phyloP scores from a whole-genome alignment of 2,888 invertebrate species.

The Meganola albula region DNA sequence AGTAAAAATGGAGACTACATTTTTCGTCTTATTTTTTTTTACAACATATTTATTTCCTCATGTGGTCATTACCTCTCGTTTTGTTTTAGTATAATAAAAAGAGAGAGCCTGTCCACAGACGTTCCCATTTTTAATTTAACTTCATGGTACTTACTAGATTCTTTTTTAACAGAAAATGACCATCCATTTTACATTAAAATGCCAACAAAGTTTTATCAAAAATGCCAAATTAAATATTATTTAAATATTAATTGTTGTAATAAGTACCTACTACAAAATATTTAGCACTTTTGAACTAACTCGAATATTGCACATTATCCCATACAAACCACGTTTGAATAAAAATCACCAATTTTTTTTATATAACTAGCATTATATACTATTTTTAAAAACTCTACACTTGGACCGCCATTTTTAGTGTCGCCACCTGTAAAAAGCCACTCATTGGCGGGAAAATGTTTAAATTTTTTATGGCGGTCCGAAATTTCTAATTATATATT shows the following conservation, averaged over 20 bases:
- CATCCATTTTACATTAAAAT: too few relatives aligned
- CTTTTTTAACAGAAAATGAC: too few relatives aligned
- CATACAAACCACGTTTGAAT: conserved; percentile 13
- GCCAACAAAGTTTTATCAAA: not conserved
- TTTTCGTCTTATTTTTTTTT: too few relatives aligned
- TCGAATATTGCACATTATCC: conserved; percentile 14
- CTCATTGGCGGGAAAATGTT: not conserved
- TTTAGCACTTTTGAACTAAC: not conserved
- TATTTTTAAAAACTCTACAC: conserved; percentile 23
- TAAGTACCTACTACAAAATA: not conserved
- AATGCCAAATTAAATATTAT: not conserved
- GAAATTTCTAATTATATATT: too few relatives aligned
- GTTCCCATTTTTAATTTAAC: too few relatives aligned
- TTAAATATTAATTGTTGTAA: not conserved
- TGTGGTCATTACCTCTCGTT: too few relatives aligned
- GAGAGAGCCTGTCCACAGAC: too few relatives aligned
- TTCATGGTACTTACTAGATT: too few relatives aligned
- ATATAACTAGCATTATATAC: conserved; percentile 32
- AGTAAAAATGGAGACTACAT: too few relatives aligned
- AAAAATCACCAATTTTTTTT: conserved; percentile 25
- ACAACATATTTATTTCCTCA: too few relatives aligned
- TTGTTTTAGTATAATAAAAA: too few relatives aligned
- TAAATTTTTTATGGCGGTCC: conserved; percentile 19
- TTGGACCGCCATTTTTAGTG: conserved; percentile 19
- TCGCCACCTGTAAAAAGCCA: not conserved